Evolutionary conservation across 2,113 vertebrate species (phyloP), one percentile per base, ranked within the genome.

Genomic region (Rallus limicola): DNA sequence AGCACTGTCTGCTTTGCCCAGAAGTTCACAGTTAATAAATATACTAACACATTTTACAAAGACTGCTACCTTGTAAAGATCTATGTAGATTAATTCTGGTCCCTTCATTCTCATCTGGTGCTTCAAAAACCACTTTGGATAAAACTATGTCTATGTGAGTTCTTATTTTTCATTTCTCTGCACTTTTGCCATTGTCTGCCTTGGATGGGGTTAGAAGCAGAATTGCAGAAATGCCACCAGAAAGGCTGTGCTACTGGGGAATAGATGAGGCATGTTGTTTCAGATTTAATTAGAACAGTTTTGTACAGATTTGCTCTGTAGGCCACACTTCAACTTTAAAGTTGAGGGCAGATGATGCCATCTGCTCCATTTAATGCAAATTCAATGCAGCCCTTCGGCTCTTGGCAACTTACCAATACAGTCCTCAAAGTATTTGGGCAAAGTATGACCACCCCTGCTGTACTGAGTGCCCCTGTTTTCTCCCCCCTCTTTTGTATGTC

Each of bases 221-320:
- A 92, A 68, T 19, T 88, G 85, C 79, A 94, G 92, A 92, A 93
- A 96, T 95, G 82, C 90, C 92, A 96, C 85, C 71, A 93, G 79
- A 96, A 96, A 95, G 85, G 56, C 93, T 93, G 85, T 46, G 82
- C 76, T 93, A 29, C 88, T 83, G 79, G 90, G 92, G 71, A 96
- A 96, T 96, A 94, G 79, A 95, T 81, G 76, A 96, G 76, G 82
- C 86, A 96, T 92, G 85, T 93, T 96, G 92, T 95, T 95, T 96
- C 93, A 94, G 80, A 93, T 96, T 95, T 96, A 96, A 96, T 96
- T 96, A 96, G 93, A 90, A 96, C 96, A 96, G 90, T 96, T 97
- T 96, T 96, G 94, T 95, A 95, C 93, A 96, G 95, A 93, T 97
- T 96, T 96, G 92, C 95, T 96, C 96, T 95, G 92, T 94, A 97